phyloP scores from a whole-genome alignment of 2,888 invertebrate genomes.

The Trichopria drosophilae region DNA sequence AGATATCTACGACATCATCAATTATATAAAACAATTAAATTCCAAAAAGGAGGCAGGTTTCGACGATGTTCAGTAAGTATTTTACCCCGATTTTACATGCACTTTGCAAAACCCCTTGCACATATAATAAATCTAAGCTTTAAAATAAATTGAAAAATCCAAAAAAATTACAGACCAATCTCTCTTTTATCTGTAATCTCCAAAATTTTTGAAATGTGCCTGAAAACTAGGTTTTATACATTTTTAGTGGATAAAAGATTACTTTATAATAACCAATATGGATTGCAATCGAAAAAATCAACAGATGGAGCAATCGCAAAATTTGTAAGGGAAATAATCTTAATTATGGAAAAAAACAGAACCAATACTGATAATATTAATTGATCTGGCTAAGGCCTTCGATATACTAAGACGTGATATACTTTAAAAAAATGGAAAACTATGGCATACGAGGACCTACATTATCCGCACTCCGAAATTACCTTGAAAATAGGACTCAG shows the following conservation, averaged over 20 bases:
- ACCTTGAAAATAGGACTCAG: too few relatives aligned
- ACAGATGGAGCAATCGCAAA: not conserved
- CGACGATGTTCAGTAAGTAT: too few relatives aligned
- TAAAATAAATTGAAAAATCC: not conserved
- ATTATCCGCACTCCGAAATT: not conserved
- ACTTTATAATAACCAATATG: not conserved
- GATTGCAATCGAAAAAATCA: not conserved
- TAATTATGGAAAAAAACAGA: not conserved
- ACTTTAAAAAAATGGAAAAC: conserved; percentile 4
- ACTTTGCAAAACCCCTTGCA: too few relatives aligned
- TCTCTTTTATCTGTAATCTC: not conserved
- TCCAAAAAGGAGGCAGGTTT: too few relatives aligned
- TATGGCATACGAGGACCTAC: conserved; percentile 3
- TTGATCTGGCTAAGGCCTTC: conserved; percentile 15
- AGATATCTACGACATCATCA: too few relatives aligned
- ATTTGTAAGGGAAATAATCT: not conserved
- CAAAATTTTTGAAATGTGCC: not conserved
- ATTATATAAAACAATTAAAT: too few relatives aligned
- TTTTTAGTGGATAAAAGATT: not conserved
- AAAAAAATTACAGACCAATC: not conserved
- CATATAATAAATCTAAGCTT: too few relatives aligned
- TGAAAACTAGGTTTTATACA: not conserved
- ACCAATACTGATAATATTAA: not conserved
- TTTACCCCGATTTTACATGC: too few relatives aligned
- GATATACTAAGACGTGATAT: conserved; percentile 8